A percentile compares a stretch with the other conserved stretches of the same genome.
These are phyloP conservation scores for Drosophila ustulata DNA, from an alignment of 2,888 invertebrate species.

Conservation along the genomic window DNA sequence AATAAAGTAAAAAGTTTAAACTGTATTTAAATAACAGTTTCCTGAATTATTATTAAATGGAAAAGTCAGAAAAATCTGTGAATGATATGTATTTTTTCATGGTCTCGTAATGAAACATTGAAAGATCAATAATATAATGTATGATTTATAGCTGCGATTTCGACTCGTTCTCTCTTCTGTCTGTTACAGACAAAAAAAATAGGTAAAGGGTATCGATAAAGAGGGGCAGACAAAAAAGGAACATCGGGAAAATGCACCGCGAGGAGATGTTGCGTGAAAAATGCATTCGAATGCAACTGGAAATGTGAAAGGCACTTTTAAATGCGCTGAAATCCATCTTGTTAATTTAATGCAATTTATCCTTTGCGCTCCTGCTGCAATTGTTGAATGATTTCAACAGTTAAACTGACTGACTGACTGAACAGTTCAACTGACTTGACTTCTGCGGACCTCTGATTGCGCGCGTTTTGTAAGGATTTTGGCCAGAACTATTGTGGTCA, in stretches of 20 bases:
- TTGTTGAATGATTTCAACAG: slow-evolving; percentile 35
- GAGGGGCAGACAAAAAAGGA: neutral
- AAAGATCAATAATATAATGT: slow-evolving; percentile 5
- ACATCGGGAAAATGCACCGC: slow-evolving; percentile 20
- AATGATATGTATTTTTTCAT: neutral
- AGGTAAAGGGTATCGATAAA: neutral
- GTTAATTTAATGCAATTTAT: slow-evolving; percentile 65
- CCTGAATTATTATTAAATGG: neutral
- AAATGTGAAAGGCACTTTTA: slow-evolving; percentile 51
- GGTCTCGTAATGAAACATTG: neutral
- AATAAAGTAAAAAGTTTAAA: neutral
- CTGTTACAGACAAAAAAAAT: neutral
- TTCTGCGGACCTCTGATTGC: slow-evolving; percentile 42
- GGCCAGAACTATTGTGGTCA: slow-evolving; percentile 33
- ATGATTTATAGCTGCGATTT: neutral
- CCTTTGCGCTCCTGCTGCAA: slow-evolving; percentile 23
- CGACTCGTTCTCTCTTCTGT: neutral
- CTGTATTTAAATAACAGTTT: neutral
- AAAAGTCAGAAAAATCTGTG: neutral
- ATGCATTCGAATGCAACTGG: slow-evolving; percentile 38
- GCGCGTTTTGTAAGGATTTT: slow-evolving; percentile 25
- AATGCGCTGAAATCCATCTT: slow-evolving; percentile 54
- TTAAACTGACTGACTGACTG: slow-evolving; percentile 2
- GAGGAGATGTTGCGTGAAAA: slow-evolving; percentile 35
- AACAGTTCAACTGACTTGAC: slow-evolving; percentile 5